Conservation (phyloP, 1,140 invertebrate species). For the Cyphomyrmex costatus region DNA sequence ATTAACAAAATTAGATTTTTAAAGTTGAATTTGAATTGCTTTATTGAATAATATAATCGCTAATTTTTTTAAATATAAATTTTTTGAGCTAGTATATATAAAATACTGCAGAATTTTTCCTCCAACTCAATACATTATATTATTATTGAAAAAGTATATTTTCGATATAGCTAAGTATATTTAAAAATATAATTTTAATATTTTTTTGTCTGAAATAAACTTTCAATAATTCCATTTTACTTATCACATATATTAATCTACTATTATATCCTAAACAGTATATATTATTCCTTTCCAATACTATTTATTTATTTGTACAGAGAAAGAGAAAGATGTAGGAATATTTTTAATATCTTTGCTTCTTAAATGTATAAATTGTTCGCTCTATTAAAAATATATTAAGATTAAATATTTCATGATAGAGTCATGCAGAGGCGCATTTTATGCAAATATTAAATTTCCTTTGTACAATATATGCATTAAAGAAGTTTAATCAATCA, state of each 20-base stretch:
- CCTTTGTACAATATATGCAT: conserved; percentile 63
- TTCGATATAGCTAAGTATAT: too few species aligned
- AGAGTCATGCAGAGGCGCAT: conserved; percentile 17
- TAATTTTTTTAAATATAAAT: too few species aligned
- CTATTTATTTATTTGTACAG: background rate
- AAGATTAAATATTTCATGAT: conserved; percentile 15
- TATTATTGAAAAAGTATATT: too few species aligned
- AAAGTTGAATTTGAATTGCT: too few species aligned
- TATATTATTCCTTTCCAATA: conserved; percentile 9
- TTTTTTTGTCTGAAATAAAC: conserved; percentile 26
- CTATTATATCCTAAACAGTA: background rate
- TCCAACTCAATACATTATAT: too few species aligned
- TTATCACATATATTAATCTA: background rate
- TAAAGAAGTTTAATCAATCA: conserved; percentile 31
- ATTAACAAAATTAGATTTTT: too few species aligned
- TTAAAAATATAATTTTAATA: too few species aligned
- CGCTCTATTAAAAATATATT: background rate
- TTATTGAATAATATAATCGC: too few species aligned
- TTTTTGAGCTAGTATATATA: too few species aligned
- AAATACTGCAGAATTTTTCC: too few species aligned
- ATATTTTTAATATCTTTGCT: background rate
- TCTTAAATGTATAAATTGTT: background rate
- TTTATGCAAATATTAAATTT: conserved; percentile 60
- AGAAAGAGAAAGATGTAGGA: background rate
- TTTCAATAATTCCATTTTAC: conserved; percentile 28